Evolutionary conservation across 2,113 vertebrate species (phyloP).

Genomic region (Hypocryptadius cinnamomeus): DNA sequence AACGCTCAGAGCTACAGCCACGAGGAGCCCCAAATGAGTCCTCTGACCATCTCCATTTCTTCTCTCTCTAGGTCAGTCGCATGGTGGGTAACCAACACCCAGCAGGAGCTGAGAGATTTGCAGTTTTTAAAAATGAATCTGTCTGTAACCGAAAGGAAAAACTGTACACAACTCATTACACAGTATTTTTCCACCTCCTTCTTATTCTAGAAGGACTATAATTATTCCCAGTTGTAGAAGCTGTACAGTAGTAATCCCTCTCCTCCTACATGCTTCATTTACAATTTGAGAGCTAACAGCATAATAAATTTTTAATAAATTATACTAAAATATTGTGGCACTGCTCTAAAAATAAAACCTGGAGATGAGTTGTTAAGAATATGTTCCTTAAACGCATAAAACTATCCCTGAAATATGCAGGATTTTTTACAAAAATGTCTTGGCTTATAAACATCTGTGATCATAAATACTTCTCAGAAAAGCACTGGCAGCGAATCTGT

Average conservation of each 20-base stretch:
- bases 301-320: conserved; percentile 56
- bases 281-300: conserved; percentile 35
- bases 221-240: conserved; percentile 14
- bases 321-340: conserved; percentile 49
- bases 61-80: not conserved
- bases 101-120: not conserved
- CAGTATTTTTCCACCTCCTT: not conserved
- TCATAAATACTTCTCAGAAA: conserved; percentile 1
- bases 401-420: not conserved
- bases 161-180: not conserved
- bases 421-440: not conserved
- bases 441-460: not conserved
- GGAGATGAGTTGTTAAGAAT: not conserved
- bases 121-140: not conserved
- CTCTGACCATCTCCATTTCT: not conserved
- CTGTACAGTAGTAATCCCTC: conserved; percentile 37
- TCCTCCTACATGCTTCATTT: conserved; percentile 51
- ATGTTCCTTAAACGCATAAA: not conserved
- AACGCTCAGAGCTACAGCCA: not conserved
- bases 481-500: not conserved
- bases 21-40: not conserved
- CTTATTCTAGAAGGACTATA: not conserved
- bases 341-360: conserved; percentile 37
- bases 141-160: not conserved
- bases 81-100: not conserved